Evolutionary conservation across 1,140 invertebrate genomes (phyloP), one percentile per base, ranked within the genome.

Genomic region (Ditylenchus dipsaci): DNA sequence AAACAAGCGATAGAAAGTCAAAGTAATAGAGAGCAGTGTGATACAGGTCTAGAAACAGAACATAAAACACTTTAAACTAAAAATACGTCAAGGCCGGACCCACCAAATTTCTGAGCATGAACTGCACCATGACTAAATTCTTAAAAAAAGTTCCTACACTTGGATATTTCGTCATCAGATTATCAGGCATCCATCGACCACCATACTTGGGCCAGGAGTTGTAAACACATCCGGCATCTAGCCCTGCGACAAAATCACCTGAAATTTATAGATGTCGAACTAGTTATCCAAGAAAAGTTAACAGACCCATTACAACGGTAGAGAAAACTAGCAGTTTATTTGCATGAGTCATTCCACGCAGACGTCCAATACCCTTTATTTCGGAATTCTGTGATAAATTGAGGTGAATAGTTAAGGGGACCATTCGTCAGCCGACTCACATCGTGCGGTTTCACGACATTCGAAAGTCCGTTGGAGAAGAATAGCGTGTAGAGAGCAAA

Each of bases 121-220:
- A 96, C 84, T 99, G 95, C 23, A 95, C 92, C 5, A 92, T 96
- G 0, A 91, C 92, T 1, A 94, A 91, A 86, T 99, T 99, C 87
- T 87, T 98, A 95, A 1, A 93, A 94, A 67, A 97, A 88, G 85
- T 98, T 99, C 71, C 86, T 88, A 65, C 89, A 83, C 30, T 84
- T 84, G 95, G 94, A 13, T 86, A 82, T 59, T 91, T 85, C 0
- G 88, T 86, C 1, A 76, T 15, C 29, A 93, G 81, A 84, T 97
- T 93, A 60, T 90, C 87, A 0, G 95, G 95, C 42, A 99, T 89
- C 93, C 93, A 98, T 69, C 87, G 86, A 82, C 95, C 91, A 1
- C 89, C 93, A 92, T 97, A 97, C 86, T 95, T 95, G 0, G 95
- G 95, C 86, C 95, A 99, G 1, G 92, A 91, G 85, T 97, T 98